Base-by-base conservation (phyloP, 2,888 invertebrate genomes). In the Liposcelis brunnea region DNA sequence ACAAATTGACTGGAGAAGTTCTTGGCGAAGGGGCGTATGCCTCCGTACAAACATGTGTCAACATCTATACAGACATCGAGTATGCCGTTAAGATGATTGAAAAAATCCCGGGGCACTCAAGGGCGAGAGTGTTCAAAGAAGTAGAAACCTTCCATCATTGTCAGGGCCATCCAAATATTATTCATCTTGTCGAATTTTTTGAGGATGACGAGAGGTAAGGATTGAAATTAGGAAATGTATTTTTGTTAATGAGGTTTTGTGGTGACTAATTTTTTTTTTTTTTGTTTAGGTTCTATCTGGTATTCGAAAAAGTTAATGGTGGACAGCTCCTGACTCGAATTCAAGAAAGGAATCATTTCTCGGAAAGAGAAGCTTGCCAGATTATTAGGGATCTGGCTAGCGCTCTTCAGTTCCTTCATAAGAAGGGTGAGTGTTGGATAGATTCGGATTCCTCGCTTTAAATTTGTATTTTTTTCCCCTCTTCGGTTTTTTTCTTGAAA, bases 71-170 rank as follows among this genome's bases (percentile, higher is more conserved):
- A 52, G 84, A 85, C 55, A 75, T 83, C 64, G 94, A 95, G 68
- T 95, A 81, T 66, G 97, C 97, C 49, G 97, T 97, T 52, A 97
- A 97, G 74, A 84, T 91, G 59, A 93, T 94, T 61, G 87, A 90
- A 66, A 94, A 94, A 66, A 84, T 86, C 60, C 87, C 89, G 54
- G 87, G 87, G 52, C 91, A 93, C 69, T 89, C 89, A 58, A 79
- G 95, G 56, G 84, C 83, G 59, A 76, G 95, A 60, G 89, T 97
- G 57, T 90, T 95, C 72, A 87, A 93, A 57, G 97, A 97, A 68
- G 94, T 97, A 60, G 95, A 97, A 71, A 95, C 93, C 54, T 95
- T 97, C 75, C 90, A 94, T 69, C 86, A 94, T 68, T 97, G 95
- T 69, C 85, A 89, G 67, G 90, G 90, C 55, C 94, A 97, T 70